These are phyloP conservation scores for Diarsia brunnea DNA, from an alignment of 2,888 invertebrate genomes.

Conservation along the genomic window DNA sequence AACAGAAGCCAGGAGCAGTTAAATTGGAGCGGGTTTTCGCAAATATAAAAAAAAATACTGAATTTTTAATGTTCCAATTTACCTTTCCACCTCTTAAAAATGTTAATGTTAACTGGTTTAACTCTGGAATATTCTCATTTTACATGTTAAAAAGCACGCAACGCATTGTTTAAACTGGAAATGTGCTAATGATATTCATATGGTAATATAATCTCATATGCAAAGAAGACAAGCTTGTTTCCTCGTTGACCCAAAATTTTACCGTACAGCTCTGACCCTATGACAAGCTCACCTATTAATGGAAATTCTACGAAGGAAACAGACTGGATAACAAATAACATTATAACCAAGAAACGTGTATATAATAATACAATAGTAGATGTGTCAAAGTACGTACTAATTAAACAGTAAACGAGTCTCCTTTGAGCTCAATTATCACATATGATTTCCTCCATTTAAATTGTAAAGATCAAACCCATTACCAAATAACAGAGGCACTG, in stretches of 20 bases:
- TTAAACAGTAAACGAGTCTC: constrained; percentile 19
- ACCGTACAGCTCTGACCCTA: constrained; percentile 9
- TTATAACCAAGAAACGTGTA: constrained; percentile 6
- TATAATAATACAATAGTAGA: background rate
- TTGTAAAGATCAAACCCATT: constrained; percentile 18
- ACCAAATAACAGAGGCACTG: background rate
- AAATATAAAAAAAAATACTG: constrained; percentile 13
- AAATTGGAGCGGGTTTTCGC: constrained; percentile 22
- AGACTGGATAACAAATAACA: background rate
- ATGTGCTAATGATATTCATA: constrained; percentile 55
- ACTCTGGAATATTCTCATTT: constrained; percentile 32
- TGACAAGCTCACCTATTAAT: constrained; percentile 9
- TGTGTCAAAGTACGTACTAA: constrained; percentile 11
- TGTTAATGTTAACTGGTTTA: constrained; percentile 27
- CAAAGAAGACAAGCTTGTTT: constrained; percentile 47
- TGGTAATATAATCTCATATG: constrained; percentile 56
- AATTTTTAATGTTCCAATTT: constrained; percentile 38
- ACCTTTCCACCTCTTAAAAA: constrained; percentile 26
- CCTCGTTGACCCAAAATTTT: constrained; percentile 44
- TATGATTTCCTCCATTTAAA: constrained; percentile 3
- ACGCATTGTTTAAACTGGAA: constrained; percentile 46
- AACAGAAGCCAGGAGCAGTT: constrained; percentile 1
- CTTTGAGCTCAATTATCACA: constrained; percentile 40
- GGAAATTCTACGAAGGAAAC: background rate
- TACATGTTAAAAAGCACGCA: constrained; percentile 35